Percentiles rank a stretch among this genome's conserved stretches.
Conservation (phyloP, 2,113 vertebrate species). For the Embiotoca jacksoni region DNA sequence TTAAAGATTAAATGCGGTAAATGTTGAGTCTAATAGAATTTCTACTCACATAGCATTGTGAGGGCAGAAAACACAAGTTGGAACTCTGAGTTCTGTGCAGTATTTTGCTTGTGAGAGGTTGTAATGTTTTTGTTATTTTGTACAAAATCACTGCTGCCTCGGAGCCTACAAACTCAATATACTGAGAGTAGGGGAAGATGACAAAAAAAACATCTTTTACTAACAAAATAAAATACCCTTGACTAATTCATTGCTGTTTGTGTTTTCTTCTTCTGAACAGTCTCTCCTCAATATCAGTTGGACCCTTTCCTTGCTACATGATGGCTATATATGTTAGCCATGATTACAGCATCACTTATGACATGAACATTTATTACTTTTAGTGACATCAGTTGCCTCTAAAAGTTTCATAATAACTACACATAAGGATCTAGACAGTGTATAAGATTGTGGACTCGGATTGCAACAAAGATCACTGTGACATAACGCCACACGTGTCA, state of each 20-base stretch:
- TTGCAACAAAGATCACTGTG: constrained; percentile 45
- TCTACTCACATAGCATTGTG: constrained; percentile 47
- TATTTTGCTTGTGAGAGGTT: constrained; percentile 21
- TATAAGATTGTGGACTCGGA: constrained; percentile 13
- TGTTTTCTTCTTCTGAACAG: constrained; percentile 17
- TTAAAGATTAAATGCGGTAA: constrained; percentile 76
- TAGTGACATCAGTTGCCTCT: neutral
- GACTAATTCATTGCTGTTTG: constrained; percentile 11
- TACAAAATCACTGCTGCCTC: neutral
- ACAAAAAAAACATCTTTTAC: neutral
- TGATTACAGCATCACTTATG: constrained; percentile 1
- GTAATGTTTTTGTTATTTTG: neutral
- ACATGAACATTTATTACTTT: neutral
- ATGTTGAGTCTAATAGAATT: constrained; percentile 72
- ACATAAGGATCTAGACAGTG: neutral
- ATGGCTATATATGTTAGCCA: neutral
- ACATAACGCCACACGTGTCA: constrained; percentile 51
- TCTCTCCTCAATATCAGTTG: neutral
- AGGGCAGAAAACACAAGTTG: constrained; percentile 41
- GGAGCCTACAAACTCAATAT: neutral
- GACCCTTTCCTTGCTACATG: neutral
- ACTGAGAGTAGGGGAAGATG: neutral
- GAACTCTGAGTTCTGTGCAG: neutral
- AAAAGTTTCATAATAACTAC: neutral
- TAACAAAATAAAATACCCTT: constrained; percentile 6